Conservation (phyloP, 2,113 vertebrate species). For the Marmota monax region DNA sequence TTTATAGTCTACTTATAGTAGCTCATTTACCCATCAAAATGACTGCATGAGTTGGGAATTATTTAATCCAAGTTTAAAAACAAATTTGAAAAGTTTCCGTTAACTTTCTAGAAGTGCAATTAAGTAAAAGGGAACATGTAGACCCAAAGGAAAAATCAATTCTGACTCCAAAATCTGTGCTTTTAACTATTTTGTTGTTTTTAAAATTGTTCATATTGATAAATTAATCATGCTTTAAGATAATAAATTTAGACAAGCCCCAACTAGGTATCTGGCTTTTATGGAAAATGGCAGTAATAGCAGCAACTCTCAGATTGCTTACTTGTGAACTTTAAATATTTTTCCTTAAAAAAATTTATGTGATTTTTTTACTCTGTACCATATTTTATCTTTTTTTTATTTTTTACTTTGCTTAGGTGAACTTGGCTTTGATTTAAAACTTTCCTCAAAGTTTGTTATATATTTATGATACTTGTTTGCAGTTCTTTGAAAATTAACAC, state of each 20-base stretch:
- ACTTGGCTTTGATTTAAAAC: conserved; percentile 32
- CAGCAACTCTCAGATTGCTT: not conserved
- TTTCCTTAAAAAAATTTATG: not conserved
- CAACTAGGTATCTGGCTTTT: not conserved
- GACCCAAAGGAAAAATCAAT: not conserved
- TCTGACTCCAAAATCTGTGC: not conserved
- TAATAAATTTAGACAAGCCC: not conserved
- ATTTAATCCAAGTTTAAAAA: conserved; percentile 6
- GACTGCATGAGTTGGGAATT: not conserved
- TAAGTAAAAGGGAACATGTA: not conserved
- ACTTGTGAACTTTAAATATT: not conserved
- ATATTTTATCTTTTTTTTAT: conserved; percentile 26
- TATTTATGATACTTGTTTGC: conserved; percentile 18
- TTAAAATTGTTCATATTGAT: not conserved
- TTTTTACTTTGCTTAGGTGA: conserved; percentile 1
- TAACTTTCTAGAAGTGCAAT: not conserved
- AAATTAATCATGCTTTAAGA: conserved; percentile 1
- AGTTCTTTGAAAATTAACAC: not conserved
- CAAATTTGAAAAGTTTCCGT: not conserved
- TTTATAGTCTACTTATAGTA: not conserved
- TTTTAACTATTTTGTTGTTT: not conserved
- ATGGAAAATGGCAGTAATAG: not conserved
- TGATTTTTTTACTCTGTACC: not conserved
- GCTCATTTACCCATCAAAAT: not conserved
- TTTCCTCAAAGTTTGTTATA: not conserved